A percentile compares a stretch with the other conserved stretches of the same genome.
phyloP scores from a whole-genome alignment of 53 echinoderm and acorn worm genomes.

The Luidia sarsii region DNA sequence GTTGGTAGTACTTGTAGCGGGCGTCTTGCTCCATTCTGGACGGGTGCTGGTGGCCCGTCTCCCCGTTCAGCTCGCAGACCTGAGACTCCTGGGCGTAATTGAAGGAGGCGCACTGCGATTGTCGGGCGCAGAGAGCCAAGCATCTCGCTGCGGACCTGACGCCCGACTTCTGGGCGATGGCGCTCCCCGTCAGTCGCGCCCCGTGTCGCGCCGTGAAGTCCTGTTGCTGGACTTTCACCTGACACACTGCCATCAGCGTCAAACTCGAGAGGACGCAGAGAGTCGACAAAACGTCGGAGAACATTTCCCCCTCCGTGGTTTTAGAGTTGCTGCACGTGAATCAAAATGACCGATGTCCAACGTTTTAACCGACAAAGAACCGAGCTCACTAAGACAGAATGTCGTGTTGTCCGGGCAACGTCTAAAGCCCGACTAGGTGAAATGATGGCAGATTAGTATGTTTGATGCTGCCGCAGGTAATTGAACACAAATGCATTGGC shows the following conservation, averaged over 20 bases:
- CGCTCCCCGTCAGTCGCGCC: neutral
- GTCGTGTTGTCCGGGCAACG: no score
- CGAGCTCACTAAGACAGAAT: no score
- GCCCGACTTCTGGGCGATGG: neutral
- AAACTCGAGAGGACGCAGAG: neutral
- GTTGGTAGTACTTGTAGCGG: slow-evolving; percentile 16
- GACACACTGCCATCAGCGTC: neutral
- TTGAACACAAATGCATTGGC: no score
- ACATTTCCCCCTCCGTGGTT: neutral
- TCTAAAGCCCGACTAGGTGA: no score
- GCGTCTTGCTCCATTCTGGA: neutral
- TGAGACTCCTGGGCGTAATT: no score
- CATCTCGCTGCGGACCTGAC: slow-evolving; percentile 1
- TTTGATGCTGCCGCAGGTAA: no score
- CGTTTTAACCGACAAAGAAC: no score
- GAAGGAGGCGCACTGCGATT: neutral
- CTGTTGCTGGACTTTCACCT: neutral
- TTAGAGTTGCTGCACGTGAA: no score
- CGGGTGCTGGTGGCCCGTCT: neutral
- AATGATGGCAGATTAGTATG: no score
- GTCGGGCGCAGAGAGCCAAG: slow-evolving; percentile 10
- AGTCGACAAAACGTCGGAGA: neutral
- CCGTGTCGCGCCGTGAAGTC: neutral
- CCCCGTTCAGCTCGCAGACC: no score
- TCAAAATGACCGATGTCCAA: no score